Conservation (phyloP, 1,140 invertebrate genomes). For the Belonocnema kinseyi region DNA sequence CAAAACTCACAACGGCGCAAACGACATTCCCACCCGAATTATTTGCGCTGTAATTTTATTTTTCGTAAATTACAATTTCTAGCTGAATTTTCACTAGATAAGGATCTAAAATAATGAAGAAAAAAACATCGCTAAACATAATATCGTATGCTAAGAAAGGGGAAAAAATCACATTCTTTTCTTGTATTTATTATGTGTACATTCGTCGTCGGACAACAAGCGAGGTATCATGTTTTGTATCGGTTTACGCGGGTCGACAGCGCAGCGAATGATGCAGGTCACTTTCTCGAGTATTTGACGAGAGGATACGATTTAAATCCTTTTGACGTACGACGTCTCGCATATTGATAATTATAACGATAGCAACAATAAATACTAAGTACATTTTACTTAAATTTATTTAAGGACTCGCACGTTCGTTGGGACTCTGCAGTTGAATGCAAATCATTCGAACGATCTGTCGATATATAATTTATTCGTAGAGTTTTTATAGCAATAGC, state of each 20-base stretch:
- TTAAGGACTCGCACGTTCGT: constrained; percentile 51
- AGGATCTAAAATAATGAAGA: constrained; percentile 60
- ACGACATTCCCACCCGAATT: constrained; percentile 42
- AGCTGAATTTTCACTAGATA: constrained; percentile 71
- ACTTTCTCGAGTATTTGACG: constrained; percentile 57
- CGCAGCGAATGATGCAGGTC: constrained; percentile 41
- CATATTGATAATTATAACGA: constrained; percentile 34
- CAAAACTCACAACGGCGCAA: constrained; percentile 46
- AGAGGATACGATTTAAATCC: constrained; percentile 55
- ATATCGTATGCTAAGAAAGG: constrained; percentile 66
- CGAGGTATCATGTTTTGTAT: constrained; percentile 54
- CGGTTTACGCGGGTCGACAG: constrained; percentile 50
- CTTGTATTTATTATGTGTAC: constrained; percentile 71
- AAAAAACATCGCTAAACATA: constrained; percentile 60
- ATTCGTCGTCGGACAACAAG: constrained; percentile 57
- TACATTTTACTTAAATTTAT: constrained; percentile 58
- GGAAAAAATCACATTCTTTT: constrained; percentile 55
- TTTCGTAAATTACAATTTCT: constrained; percentile 70
- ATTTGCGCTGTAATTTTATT: constrained; percentile 67
- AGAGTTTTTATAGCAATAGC: constrained; percentile 32
- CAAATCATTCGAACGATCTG: constrained; percentile 40
- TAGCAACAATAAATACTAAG: constrained; percentile 37
- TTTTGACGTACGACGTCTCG: constrained; percentile 41
- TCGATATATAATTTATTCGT: constrained; percentile 55
- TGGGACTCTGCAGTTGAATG: constrained; percentile 36